phyloP scores from a whole-genome alignment of 1,140 invertebrate species.

The Paramacrobiotus metropolitanus region DNA sequence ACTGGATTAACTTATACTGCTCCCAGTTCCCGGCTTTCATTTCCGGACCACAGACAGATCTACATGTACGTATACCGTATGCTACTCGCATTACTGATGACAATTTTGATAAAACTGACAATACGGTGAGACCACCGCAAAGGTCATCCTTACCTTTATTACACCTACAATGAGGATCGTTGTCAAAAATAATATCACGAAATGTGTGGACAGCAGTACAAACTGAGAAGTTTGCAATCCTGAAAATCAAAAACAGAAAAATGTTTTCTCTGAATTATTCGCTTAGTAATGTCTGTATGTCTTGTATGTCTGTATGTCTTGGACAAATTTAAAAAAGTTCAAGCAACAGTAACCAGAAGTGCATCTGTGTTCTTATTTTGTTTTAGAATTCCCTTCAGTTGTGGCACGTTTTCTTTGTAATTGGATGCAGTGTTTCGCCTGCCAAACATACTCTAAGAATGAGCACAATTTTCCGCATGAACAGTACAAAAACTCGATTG shows the following conservation, averaged over 20 bases:
- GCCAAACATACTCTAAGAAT: too few relatives aligned
- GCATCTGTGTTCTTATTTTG: too few relatives aligned
- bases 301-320: not conserved
- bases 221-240: not conserved
- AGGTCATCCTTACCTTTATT: not conserved
- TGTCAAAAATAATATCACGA: not conserved
- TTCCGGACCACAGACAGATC: not conserved
- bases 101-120: too few relatives aligned
- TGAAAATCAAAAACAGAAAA: not conserved
- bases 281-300: not conserved
- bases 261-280: not conserved
- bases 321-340: not conserved
- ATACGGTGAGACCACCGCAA: not conserved
- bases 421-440: too few relatives aligned
- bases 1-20: too few relatives aligned
- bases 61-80: not conserved
- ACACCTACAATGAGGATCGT: not conserved
- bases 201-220: not conserved
- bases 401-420: too few relatives aligned
- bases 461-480: too few relatives aligned
- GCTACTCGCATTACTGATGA: too few relatives aligned
- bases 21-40: too few relatives aligned
- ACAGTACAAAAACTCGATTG: too few relatives aligned
- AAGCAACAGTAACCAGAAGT: too few relatives aligned
- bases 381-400: too few relatives aligned